Percentiles rank a stretch among this genome's conserved stretches.
These are phyloP conservation scores for Acleris laterana DNA, from an alignment of 2,888 invertebrate species.

Conservation along the genomic window DNA sequence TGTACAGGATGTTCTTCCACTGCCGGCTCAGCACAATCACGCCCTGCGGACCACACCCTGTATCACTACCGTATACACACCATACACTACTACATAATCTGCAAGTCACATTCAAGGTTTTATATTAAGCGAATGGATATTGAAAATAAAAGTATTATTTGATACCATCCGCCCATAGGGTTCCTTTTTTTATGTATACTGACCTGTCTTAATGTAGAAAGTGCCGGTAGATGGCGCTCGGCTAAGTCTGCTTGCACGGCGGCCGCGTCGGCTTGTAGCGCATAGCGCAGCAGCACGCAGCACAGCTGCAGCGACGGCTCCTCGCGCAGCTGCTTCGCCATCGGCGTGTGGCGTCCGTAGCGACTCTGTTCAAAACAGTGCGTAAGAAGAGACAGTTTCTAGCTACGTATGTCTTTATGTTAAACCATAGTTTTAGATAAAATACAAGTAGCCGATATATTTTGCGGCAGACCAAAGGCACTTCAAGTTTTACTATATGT, in stretches of 20 bases:
- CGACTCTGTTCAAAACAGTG: conserved; percentile 87
- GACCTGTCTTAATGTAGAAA: conserved; percentile 94
- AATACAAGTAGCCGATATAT: no score
- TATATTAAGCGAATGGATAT: no score
- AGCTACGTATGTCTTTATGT: no score
- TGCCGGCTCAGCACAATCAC: conserved; percentile 98
- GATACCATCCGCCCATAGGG: neutral
- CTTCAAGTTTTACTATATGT: no score
- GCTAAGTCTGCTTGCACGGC: conserved; percentile 93
- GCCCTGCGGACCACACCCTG: conserved; percentile 82
- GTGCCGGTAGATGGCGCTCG: conserved; percentile 92
- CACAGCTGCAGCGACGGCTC: conserved; percentile 98
- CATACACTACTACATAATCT: no score
- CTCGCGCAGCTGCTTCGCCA: conserved; percentile 95
- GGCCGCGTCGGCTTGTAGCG: conserved; percentile 89
- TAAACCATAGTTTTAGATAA: no score
- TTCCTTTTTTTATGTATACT: neutral
- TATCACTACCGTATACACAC: neutral
- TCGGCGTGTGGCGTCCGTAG: conserved; percentile 93
- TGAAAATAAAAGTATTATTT: no score
- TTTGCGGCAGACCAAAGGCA: no score
- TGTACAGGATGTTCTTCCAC: conserved; percentile 98
- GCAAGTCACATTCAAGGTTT: no score
- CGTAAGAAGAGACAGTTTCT: no score
- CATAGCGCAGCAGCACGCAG: conserved; percentile 93